Percentiles rank a stretch among this genome's conserved stretches.
Evolutionary conservation across 1,140 invertebrate species (phyloP).

Genomic region (Paracyclopina nana): DNA sequence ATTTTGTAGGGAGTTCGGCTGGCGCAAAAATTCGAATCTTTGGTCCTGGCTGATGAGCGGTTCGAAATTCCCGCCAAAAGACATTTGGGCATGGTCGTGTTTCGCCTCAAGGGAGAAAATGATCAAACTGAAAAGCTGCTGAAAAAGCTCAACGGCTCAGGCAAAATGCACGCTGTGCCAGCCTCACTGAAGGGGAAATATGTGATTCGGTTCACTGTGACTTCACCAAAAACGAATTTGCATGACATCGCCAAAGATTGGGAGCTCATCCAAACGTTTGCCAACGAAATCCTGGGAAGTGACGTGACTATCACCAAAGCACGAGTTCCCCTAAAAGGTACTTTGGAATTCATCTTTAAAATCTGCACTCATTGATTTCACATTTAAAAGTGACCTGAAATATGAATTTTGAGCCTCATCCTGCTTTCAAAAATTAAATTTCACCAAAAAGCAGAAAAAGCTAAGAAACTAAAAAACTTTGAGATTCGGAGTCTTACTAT

Average conservation of each 20-base stretch:
- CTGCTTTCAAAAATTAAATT: too few species aligned
- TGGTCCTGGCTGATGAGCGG: conserved; percentile 42
- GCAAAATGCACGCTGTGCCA: conserved; percentile 58
- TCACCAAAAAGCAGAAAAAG: too few species aligned
- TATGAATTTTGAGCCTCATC: too few species aligned
- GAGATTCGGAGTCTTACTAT: too few species aligned
- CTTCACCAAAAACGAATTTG: conserved; percentile 60
- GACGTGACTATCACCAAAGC: conserved; percentile 18
- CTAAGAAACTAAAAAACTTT: too few species aligned
- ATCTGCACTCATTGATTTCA: too few species aligned
- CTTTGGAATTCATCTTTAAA: background rate
- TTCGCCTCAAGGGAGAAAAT: conserved; percentile 59
- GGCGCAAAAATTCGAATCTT: conserved; percentile 49
- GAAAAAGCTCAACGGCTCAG: conserved; percentile 39
- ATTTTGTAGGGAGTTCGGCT: conserved; percentile 38
- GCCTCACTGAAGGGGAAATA: conserved; percentile 50
- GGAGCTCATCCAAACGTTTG: conserved; percentile 60
- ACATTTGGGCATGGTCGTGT: conserved; percentile 64
- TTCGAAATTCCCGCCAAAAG: conserved; percentile 55
- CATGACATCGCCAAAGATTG: conserved; percentile 46
- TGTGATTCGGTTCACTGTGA: conserved; percentile 63
- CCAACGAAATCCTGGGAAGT: conserved; percentile 38
- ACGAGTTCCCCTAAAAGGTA: conserved; percentile 21
- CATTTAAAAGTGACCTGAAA: too few species aligned
- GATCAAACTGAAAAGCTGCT: conserved; percentile 47